Conservation (phyloP, 2,888 invertebrate species). For the Reticulitermes lucifugus region DNA sequence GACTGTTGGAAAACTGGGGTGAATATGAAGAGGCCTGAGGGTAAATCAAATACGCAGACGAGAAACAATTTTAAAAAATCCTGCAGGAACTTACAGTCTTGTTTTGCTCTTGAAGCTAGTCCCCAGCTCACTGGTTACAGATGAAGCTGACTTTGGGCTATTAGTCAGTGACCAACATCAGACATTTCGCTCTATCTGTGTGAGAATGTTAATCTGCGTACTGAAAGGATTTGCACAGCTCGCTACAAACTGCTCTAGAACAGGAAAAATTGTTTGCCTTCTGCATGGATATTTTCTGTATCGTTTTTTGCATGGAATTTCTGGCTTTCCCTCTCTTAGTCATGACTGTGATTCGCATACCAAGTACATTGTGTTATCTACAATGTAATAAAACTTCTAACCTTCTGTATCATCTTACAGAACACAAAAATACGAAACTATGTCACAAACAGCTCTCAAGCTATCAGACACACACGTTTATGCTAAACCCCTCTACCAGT, state of each 20-base stretch:
- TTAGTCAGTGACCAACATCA: background rate
- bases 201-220: too few species aligned
- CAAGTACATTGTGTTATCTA: background rate
- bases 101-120: conserved; percentile 3
- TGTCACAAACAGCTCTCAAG: background rate
- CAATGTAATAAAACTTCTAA: background rate
- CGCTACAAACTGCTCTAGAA: background rate
- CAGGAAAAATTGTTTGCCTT: background rate
- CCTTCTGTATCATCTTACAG: background rate
- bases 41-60: conserved; percentile 43
- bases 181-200: too few species aligned
- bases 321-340: background rate
- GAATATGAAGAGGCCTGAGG: conserved; percentile 38
- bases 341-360: background rate
- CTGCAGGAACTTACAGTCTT: conserved; percentile 28
- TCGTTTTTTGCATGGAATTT: background rate
- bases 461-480: background rate
- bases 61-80: conserved; percentile 38
- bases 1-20: background rate
- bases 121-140: background rate
- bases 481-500: background rate
- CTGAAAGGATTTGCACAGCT: too few species aligned
- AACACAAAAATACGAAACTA: background rate
- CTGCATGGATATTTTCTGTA: background rate
- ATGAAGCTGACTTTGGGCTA: background rate